Evolutionary conservation across 2,797 vertebrate genomes (phyloP), one percentile per base, ranked within the genome.

Genomic region (Lates japonicus): DNA sequence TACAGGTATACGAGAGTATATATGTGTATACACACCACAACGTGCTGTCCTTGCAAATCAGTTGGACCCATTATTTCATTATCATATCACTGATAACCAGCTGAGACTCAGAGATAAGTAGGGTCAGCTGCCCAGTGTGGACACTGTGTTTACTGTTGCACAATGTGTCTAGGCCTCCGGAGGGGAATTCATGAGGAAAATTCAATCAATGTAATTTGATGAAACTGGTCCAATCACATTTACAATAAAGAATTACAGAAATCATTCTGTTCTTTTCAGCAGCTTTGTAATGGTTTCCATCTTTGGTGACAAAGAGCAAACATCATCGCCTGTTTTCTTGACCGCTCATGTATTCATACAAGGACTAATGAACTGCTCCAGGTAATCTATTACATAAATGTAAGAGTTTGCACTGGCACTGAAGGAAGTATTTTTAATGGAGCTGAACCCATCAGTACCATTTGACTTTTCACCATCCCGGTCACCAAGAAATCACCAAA

Each of bases 61-160:
- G 44, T 37, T 76, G 69, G 52, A 81, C 14, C 61, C 44, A 61
- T 81, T 74, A 70, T 68, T 85, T n/a, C 46, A 72, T 86, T 78
- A 88, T 86, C 74, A 83, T 70, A 61, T 58, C 44, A 59, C 39
- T 78, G 80, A 88, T 80, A 82, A 83, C 77, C 54, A 64, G 20
- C 66, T n/a, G 51, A 42, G 49, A 22, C 67, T 67, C 12, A 7
- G 59, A 76, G 54, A 81, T 78, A 81, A 81, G 59, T 29, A 52
- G 70, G 44, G n/a, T n/a, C n/a, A n/a, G n/a, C 60, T n/a, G 64
- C 10, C 33, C 33, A 29, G 29, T 22, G 13, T 29, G 41, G 57
- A 55, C n/a, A 1, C 29, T 61, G 48, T n/a, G n/a, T 79, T 82
- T 67, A 68, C 65, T 76, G 46, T 44, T 62, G 62, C 61, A 76